A percentile compares a stretch with the other conserved stretches of the same genome.
Evolutionary conservation across 1,140 invertebrate genomes (phyloP).

Genomic region (Neomicropteryx cornuta): DNA sequence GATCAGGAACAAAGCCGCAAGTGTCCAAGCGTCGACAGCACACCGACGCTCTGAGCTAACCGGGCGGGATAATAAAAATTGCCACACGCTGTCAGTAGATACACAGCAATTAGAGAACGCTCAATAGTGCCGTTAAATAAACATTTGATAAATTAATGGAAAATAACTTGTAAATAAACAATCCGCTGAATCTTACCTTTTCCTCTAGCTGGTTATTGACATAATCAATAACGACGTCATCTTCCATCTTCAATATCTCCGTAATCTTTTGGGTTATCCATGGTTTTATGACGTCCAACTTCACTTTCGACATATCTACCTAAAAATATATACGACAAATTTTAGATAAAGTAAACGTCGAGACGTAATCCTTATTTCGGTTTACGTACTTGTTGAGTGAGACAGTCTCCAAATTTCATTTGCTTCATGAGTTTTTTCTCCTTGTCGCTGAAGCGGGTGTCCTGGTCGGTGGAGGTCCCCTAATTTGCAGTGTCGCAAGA

Average conservation of each 20-base stretch:
- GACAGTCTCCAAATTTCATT: slow-evolving; percentile 93
- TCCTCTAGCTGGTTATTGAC: slow-evolving; percentile 97
- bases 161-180: slow-evolving; percentile 14
- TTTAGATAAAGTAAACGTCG: too few species aligned
- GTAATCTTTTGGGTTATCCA: slow-evolving; percentile 98
- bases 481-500: too few species aligned
- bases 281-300: slow-evolving; percentile 94
- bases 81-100: slow-evolving; percentile 43
- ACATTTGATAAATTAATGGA: slow-evolving; percentile 21
- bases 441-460: slow-evolving; percentile 97
- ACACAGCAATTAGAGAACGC: too few species aligned
- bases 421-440: slow-evolving; percentile 98
- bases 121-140: too few species aligned
- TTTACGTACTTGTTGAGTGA: slow-evolving; percentile 70
- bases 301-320: slow-evolving; percentile 98
- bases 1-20: too few species aligned
- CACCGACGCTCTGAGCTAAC: slow-evolving; percentile 32
- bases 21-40: slow-evolving; percentile 13
- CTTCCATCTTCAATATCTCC: slow-evolving; percentile 91
- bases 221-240: slow-evolving; percentile 97
- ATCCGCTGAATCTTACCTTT: slow-evolving; percentile 51
- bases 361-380: too few species aligned
- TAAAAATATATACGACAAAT: slow-evolving; percentile 38
- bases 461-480: slow-evolving; percentile 97
- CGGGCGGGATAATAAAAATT: slow-evolving; percentile 40